Percentiles rank a stretch among this genome's conserved stretches.
Conservation (phyloP, 1,140 invertebrate genomes). For the Neuroterus valhalla region DNA sequence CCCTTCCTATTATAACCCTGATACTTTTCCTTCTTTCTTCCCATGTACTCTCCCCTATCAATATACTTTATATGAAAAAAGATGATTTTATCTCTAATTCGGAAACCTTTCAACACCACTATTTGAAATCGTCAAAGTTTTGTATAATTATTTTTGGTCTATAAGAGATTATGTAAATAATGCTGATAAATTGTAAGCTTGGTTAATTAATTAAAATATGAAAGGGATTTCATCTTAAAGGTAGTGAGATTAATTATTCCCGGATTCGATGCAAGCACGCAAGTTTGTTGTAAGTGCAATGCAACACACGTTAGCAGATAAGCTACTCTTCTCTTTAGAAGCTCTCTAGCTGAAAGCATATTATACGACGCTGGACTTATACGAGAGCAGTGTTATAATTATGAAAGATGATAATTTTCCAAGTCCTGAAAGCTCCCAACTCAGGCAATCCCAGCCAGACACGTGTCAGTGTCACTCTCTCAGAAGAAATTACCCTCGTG, state of each 20-base stretch:
- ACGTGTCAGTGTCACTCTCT: slow-evolving; percentile 44
- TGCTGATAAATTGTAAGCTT: too few relatives aligned
- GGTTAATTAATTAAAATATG: neutral
- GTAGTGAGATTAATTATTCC: slow-evolving; percentile 19
- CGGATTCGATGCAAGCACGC: neutral
- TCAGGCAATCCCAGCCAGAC: slow-evolving; percentile 29
- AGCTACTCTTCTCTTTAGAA: too few relatives aligned
- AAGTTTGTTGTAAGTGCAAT: neutral
- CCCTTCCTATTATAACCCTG: too few relatives aligned
- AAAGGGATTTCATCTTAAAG: neutral
- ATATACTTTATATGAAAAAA: too few relatives aligned
- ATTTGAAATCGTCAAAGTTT: too few relatives aligned
- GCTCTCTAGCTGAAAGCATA: neutral
- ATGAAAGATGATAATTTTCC: slow-evolving; percentile 58
- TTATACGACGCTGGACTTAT: neutral
- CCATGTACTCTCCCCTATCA: too few relatives aligned
- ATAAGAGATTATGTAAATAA: too few relatives aligned
- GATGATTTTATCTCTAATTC: too few relatives aligned
- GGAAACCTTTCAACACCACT: too few relatives aligned
- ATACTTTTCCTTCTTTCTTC: too few relatives aligned
- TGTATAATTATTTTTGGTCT: too few relatives aligned
- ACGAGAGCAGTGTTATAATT: slow-evolving; percentile 48
- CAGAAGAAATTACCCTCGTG: slow-evolving; percentile 44
- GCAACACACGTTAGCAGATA: neutral
- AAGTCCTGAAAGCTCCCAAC: slow-evolving; percentile 27